Evolutionary conservation across 2,888 invertebrate genomes (phyloP).

Genomic region (Drosophila fulvimacula): DNA sequence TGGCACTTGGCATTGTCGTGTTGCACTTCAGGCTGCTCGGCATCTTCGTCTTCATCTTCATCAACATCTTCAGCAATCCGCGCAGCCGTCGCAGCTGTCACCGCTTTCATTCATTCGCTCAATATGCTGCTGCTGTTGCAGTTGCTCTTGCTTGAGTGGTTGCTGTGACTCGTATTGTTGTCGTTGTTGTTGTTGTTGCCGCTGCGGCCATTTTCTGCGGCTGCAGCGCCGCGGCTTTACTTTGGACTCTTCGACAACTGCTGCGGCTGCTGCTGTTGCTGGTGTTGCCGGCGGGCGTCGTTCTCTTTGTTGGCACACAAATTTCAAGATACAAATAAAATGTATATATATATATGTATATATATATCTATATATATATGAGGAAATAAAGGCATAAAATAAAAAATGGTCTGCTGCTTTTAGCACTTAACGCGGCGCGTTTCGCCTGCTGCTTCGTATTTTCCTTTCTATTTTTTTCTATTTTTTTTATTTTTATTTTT

Average conservation of each 20-base stretch:
- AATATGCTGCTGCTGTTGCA: conserved; percentile 29
- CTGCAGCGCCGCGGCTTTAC: conserved; percentile 37
- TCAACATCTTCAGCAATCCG: conserved; percentile 49
- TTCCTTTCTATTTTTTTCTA: neutral
- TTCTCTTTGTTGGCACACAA: conserved; percentile 50
- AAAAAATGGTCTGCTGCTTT: conserved; percentile 34
- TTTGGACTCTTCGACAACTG: conserved; percentile 39
- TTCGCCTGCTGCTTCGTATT: conserved; percentile 13
- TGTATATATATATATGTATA: neutral
- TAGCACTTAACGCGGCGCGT: conserved; percentile 51
- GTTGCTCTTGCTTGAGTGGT: conserved; percentile 27
- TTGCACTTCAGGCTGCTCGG: conserved; percentile 52
- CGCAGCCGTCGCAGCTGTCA: conserved; percentile 49
- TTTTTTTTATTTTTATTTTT: neutral
- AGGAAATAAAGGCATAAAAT: conserved; percentile 30
- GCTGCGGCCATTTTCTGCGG: conserved; percentile 66
- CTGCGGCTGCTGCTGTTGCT: conserved; percentile 23
- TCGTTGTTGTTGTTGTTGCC: conserved; percentile 23
- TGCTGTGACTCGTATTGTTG: conserved; percentile 25
- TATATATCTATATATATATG: conserved; percentile 7
- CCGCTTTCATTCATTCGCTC: conserved; percentile 60
- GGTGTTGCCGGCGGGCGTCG: conserved; percentile 46
- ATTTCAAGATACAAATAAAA: conserved; percentile 44
- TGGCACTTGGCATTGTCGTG: conserved; percentile 61
- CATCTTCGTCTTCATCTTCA: conserved; percentile 46